Conservation (phyloP, 2,888 invertebrate genomes). For the Corythucha ciliata region DNA sequence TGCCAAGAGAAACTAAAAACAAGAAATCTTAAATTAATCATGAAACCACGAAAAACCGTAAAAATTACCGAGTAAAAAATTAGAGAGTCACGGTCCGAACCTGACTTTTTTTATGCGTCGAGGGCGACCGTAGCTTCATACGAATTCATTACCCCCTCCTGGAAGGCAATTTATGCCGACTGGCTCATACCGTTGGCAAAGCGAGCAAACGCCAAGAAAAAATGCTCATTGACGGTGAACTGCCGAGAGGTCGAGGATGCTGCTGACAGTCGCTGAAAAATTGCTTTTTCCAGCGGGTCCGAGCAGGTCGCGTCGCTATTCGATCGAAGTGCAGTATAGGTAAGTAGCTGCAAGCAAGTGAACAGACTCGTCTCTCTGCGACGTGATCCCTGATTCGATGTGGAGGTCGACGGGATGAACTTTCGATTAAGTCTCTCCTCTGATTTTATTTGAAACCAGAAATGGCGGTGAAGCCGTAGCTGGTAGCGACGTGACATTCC, state of each 20-base stretch:
- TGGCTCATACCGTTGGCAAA: conserved; percentile 10
- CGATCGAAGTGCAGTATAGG: conserved; percentile 8
- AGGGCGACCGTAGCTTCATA: conserved; percentile 3
- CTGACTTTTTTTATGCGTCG: background rate
- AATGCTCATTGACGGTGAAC: conserved; percentile 10
- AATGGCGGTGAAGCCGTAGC: background rate
- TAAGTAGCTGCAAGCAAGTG: conserved; percentile 12
- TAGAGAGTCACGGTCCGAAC: too few relatives aligned
- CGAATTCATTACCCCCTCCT: conserved; percentile 4
- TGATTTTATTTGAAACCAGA: background rate
- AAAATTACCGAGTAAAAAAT: too few relatives aligned
- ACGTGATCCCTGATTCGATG: background rate
- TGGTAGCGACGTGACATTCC: too few relatives aligned
- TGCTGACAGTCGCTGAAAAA: conserved; percentile 4
- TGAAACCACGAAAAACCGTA: too few relatives aligned
- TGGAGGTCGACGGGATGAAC: conserved; percentile 8
- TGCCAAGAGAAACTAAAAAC: too few relatives aligned
- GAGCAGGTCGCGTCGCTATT: background rate
- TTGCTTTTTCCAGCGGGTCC: conserved; percentile 5
- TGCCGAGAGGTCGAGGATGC: conserved; percentile 7
- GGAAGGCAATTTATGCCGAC: conserved; percentile 1
- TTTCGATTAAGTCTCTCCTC: background rate
- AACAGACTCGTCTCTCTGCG: conserved; percentile 12
- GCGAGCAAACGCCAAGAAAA: conserved; percentile 3
- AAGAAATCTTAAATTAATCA: too few relatives aligned